Conservation (phyloP, 2,113 vertebrate genomes). For the Lampris megalopsis region DNA sequence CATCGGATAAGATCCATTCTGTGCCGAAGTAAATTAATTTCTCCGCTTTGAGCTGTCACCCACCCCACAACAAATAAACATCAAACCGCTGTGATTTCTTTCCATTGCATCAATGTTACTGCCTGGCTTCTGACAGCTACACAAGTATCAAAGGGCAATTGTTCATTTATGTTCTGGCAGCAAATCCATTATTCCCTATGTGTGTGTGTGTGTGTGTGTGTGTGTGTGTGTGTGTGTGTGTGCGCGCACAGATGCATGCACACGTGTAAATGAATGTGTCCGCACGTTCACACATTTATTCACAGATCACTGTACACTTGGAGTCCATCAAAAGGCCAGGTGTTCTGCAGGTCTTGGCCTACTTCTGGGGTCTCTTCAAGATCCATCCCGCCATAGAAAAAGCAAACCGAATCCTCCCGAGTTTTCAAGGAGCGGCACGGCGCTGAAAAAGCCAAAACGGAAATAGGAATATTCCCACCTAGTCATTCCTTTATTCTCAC, state of each 20-base stretch:
- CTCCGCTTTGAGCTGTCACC: conserved; percentile 57
- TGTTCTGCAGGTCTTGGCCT: conserved; percentile 38
- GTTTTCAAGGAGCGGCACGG: conserved; percentile 39
- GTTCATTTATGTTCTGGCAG: conserved; percentile 60
- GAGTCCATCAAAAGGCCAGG: conserved; percentile 50
- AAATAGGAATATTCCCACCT: conserved; percentile 37
- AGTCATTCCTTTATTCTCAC: conserved; percentile 42
- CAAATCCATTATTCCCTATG: conserved; percentile 59
- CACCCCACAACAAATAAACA: conserved; percentile 63
- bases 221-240: not conserved
- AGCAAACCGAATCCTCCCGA: conserved; percentile 28
- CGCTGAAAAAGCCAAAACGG: conserved; percentile 33
- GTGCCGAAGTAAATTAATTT: conserved; percentile 62
- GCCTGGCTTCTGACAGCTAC: conserved; percentile 61
- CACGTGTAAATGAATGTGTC: not conserved
- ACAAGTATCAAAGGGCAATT: conserved; percentile 71
- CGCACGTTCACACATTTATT: conserved; percentile 18
- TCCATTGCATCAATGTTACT: conserved; percentile 71
- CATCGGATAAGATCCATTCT: conserved; percentile 50
- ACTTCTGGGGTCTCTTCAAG: conserved; percentile 31
- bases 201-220: not conserved
- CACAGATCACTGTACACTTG: conserved; percentile 52
- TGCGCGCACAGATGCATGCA: not conserved
- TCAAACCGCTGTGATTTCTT: conserved; percentile 68
- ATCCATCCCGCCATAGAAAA: conserved; percentile 34